Percentiles rank a stretch among this genome's conserved stretches.
Evolutionary conservation across 2,888 invertebrate genomes (phyloP).

Genomic region (Ptychoptera albimana): DNA sequence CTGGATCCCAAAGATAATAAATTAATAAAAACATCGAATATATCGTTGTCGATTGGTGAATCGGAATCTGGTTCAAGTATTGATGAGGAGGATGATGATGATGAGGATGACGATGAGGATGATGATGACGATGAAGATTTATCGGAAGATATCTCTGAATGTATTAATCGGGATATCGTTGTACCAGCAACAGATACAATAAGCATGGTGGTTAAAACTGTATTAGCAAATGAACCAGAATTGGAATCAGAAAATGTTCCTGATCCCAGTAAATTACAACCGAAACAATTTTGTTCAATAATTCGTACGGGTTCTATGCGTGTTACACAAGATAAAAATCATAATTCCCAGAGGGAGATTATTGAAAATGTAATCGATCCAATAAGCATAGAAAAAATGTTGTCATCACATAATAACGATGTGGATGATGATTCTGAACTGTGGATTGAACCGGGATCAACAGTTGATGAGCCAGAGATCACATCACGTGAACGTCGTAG

Average conservation of each 20-base stretch:
- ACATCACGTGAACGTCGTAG: constrained; percentile 16
- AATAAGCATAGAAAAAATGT: background rate
- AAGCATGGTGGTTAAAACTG: constrained; percentile 39
- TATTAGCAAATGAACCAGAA: constrained; percentile 26
- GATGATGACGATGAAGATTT: constrained; percentile 12
- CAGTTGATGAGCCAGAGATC: constrained; percentile 20
- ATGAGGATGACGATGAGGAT: constrained; percentile 14
- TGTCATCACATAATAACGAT: background rate
- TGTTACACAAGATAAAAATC: constrained; percentile 5
- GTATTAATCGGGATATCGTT: constrained; percentile 12
- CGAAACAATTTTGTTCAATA: background rate
- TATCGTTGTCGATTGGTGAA: too few species aligned
- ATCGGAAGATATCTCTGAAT: constrained; percentile 11
- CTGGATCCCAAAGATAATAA: too few species aligned
- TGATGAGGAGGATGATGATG: constrained; percentile 33
- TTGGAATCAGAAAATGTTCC: background rate
- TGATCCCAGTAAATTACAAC: background rate
- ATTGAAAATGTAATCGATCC: background rate
- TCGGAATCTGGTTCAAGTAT: constrained; percentile 20
- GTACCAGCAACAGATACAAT: constrained; percentile 38
- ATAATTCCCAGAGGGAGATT: constrained; percentile 2
- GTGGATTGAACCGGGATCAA: constrained; percentile 26
- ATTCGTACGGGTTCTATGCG: constrained; percentile 6
- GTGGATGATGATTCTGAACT: constrained; percentile 14
- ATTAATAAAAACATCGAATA: too few species aligned